These are phyloP conservation scores for Zaprionus gabonicus DNA, from an alignment of 1,140 invertebrate genomes.

Conservation along the genomic window DNA sequence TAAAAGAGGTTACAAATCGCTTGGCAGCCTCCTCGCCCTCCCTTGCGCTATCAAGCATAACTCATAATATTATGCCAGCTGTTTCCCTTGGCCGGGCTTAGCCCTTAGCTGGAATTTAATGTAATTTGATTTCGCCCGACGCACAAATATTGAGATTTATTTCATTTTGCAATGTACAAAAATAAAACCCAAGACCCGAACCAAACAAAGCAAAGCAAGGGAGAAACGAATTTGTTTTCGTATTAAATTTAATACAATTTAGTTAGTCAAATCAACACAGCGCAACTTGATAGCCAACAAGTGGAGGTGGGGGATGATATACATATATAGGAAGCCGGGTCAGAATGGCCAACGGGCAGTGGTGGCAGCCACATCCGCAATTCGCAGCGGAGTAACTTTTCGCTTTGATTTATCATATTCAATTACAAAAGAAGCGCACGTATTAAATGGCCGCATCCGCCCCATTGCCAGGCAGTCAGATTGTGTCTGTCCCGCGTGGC, in stretches of 20 bases:
- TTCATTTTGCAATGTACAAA: constrained; percentile 69
- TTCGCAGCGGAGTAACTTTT: constrained; percentile 38
- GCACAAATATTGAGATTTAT: constrained; percentile 77
- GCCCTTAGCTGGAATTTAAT: constrained; percentile 62
- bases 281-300: constrained; percentile 30
- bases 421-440: constrained; percentile 78
- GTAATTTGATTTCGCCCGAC: constrained; percentile 72
- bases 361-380: constrained; percentile 56
- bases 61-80: constrained; percentile 79
- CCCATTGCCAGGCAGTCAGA: neutral
- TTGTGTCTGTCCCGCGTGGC: constrained; percentile 43
- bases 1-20: constrained; percentile 31
- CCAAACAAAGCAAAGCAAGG: neutral
- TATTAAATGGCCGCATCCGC: constrained; percentile 74
- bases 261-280: constrained; percentile 48
- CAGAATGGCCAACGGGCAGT: constrained; percentile 18
- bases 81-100: constrained; percentile 44
- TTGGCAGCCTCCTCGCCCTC: neutral
- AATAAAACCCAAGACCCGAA: neutral
- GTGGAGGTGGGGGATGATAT: neutral
- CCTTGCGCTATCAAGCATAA: constrained; percentile 50
- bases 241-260: constrained; percentile 70
- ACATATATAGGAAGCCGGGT: neutral
- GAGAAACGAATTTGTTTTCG: constrained; percentile 24
- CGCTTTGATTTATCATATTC: constrained; percentile 83